Evolutionary conservation across 2,113 vertebrate genomes (phyloP).

Genomic region (Aegithalos caudatus): DNA sequence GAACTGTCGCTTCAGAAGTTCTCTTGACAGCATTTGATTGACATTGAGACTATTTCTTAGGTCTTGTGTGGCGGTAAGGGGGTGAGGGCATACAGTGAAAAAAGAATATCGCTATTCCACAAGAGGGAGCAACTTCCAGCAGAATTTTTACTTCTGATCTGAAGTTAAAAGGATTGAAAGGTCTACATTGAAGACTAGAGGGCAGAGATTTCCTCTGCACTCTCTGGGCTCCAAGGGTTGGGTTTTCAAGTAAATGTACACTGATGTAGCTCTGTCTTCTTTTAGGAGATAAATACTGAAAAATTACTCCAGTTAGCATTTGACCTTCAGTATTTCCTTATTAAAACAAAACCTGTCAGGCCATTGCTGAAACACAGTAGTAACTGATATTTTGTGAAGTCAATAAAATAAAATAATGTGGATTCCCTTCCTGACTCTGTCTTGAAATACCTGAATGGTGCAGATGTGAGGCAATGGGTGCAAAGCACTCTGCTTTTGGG

Average conservation of each 20-base stretch:
- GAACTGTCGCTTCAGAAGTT: background rate
- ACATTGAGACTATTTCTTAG: background rate
- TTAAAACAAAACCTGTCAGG: background rate
- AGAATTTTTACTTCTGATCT: background rate
- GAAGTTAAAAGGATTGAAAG: background rate
- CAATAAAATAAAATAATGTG: background rate
- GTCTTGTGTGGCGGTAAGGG: background rate
- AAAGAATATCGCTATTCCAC: background rate
- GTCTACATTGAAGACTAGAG: background rate
- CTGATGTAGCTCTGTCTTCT: background rate
- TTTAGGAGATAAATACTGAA: background rate
- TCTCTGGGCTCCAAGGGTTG: background rate
- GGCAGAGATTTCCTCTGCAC: background rate
- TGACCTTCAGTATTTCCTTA: background rate
- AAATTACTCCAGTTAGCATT: background rate
- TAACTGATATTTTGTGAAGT: background rate
- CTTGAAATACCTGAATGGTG: background rate
- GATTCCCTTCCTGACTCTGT: background rate
- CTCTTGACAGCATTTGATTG: background rate
- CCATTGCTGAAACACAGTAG: background rate
- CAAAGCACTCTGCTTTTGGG: background rate
- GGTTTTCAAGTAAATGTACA: background rate
- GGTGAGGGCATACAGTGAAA: background rate
- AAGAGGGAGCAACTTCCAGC: slow-evolving; percentile 4
- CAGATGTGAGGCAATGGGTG: background rate